Conservation (phyloP, 2,888 invertebrate genomes). For the Griposia aprilina region DNA sequence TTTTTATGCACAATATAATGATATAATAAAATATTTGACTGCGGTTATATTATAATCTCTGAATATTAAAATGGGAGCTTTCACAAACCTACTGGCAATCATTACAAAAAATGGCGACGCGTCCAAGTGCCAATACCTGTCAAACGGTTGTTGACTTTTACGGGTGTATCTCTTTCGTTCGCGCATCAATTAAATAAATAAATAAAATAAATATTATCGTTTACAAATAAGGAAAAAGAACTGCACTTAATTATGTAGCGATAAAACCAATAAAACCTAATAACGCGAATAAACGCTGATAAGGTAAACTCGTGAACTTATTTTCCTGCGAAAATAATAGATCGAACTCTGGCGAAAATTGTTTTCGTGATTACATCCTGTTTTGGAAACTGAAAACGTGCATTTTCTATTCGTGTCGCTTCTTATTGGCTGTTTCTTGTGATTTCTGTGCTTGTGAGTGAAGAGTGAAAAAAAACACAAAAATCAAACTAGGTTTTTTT, state of each 20-base stretch:
- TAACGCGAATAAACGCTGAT: slow-evolving; percentile 35
- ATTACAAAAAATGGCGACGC: slow-evolving; percentile 76
- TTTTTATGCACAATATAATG: not conserved
- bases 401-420: slow-evolving; percentile 65
- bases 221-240: slow-evolving; percentile 31
- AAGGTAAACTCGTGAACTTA: slow-evolving; percentile 27
- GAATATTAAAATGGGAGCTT: slow-evolving; percentile 42
- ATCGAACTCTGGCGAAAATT: slow-evolving; percentile 66
- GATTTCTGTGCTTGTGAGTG: slow-evolving; percentile 53
- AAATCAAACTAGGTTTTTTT: slow-evolving; percentile 14
- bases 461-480: slow-evolving; percentile 42
- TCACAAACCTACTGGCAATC: slow-evolving; percentile 61
- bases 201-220: slow-evolving; percentile 33
- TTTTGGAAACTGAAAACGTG: slow-evolving; percentile 69
- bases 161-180: slow-evolving; percentile 71
- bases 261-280: slow-evolving; percentile 40
- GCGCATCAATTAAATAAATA: slow-evolving; percentile 51
- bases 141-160: slow-evolving; percentile 88
- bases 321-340: slow-evolving; percentile 58
- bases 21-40: too few species aligned
- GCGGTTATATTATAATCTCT: not conserved
- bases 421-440: slow-evolving; percentile 66
- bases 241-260: slow-evolving; percentile 42
- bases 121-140: slow-evolving; percentile 74
- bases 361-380: slow-evolving; percentile 77